Evolutionary conservation across 1,140 invertebrate genomes (phyloP).

Genomic region (Drosophila arawakana): DNA sequence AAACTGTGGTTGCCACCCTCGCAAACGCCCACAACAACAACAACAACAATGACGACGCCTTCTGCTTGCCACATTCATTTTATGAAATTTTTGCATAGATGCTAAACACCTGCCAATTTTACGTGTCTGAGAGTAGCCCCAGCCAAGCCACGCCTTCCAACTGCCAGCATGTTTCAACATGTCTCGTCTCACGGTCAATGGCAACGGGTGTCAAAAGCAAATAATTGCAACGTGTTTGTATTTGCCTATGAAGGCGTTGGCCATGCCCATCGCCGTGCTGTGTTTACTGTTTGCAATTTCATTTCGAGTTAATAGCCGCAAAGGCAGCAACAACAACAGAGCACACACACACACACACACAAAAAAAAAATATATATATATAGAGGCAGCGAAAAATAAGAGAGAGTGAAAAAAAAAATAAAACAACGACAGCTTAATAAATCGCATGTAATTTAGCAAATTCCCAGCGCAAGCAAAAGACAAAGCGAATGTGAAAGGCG

Average conservation of each 20-base stretch:
- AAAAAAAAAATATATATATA: neutral
- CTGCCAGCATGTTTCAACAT: no score
- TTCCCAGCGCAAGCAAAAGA: conserved; percentile 57
- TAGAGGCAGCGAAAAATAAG: neutral
- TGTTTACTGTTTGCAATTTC: conserved; percentile 63
- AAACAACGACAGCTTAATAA: conserved; percentile 46
- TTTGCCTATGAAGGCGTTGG: conserved; percentile 46
- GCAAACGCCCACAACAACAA: neutral
- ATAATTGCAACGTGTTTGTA: conserved; percentile 74
- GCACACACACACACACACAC: neutral
- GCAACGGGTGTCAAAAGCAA: conserved; percentile 42
- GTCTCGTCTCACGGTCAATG: neutral
- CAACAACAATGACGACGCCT: neutral
- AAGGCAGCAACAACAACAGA: conserved; percentile 6
- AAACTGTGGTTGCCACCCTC: neutral
- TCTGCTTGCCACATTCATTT: neutral
- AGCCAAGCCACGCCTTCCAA: neutral
- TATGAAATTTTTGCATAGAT: conserved; percentile 7
- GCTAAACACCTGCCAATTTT: neutral
- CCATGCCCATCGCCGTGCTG: conserved; percentile 15
- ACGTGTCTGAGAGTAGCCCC: neutral
- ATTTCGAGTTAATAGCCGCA: conserved; percentile 63
- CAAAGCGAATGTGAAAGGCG: conserved; percentile 37
- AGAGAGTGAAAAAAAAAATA: conserved; percentile 2
- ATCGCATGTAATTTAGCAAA: conserved; percentile 68